Base-by-base conservation (phyloP, 2,888 invertebrate genomes). In the Epinotia ramella region DNA sequence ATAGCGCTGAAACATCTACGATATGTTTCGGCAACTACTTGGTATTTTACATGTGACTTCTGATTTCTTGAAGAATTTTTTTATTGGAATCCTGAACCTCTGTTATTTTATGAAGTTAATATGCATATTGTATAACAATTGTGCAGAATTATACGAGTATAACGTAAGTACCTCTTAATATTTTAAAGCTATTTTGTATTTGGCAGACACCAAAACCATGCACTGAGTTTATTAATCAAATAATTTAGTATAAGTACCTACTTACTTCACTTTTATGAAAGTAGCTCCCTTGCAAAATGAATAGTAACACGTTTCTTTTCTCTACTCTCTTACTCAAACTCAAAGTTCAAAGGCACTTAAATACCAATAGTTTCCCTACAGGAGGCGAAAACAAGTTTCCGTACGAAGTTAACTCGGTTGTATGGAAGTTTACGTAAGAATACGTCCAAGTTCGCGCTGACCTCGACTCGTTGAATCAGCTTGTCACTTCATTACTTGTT, bases 401-500 rank as follows among this genome's bases (percentile, higher is more conserved):
- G 49, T 64, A 46, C 20, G 16, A 53, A 60, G 70, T 75, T 53
- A 71, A 70, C 40, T 33, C 60, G 20, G 65, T 28, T 63, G 64
- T 60, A 59, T 75, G 63, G 53, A 65, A 71, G 75, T 75, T 75
- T 66, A 67, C 66, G 76, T 76, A 76, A 72, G 66, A 72, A 67
- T 67, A 62, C 57, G 72, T 46, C 75, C 65, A 76, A 76, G 67
- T 76, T 76, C 76, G 75, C 75, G 66, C 24, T 78, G 79, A 78
- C 79, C 79, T 78, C 77, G 77, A 46, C 53, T 62, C 60, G 77
- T 71, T 64, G 73, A 64, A 71, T 77, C 73, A 57, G 73, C 63
- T 78, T 76, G 77, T 70, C 78, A 77, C 73, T 73, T 78, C 77
- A 76, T 79, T 79, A 78, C 68, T 73, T 65, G 69, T 70, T 70